These are phyloP conservation scores for Muraenolepis orangiensis DNA, from an alignment of 2,797 vertebrate species.

Conservation along the genomic window DNA sequence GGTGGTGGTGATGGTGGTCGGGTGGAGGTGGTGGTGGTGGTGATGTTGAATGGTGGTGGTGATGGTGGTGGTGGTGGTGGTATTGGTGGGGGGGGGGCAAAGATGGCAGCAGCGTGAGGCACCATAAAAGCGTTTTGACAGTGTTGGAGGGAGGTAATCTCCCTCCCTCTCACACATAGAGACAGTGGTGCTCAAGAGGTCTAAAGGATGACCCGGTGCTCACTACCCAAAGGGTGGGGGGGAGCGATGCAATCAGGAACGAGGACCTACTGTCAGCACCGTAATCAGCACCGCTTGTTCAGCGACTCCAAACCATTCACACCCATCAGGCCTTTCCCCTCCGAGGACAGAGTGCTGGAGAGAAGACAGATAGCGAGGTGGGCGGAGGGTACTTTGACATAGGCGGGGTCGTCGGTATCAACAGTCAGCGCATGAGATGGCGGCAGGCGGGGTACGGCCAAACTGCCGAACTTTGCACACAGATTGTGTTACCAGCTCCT, in stretches of 20 bases:
- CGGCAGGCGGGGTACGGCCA: neutral
- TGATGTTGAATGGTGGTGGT: neutral
- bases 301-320: neutral
- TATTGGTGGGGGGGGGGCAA: constrained; percentile 39
- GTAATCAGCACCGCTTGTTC: neutral
- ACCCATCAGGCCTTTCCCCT: neutral
- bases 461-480: neutral
- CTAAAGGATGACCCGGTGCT: constrained; percentile 57
- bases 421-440: neutral
- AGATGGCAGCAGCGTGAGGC: constrained; percentile 36
- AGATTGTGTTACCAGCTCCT: neutral
- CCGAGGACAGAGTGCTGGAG: neutral
- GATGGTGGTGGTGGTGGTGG: too few species aligned
- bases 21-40: neutral
- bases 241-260: constrained; percentile 34
- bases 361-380: neutral
- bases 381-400: neutral
- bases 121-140: constrained; percentile 48
- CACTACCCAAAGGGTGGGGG: constrained; percentile 12
- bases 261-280: constrained; percentile 38
- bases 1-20: too few species aligned
- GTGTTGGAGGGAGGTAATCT: constrained; percentile 46
- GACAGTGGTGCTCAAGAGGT: constrained; percentile 43
- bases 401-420: neutral
- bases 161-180: constrained; percentile 20